These are phyloP conservation scores for Setophaga petechia DNA, from an alignment of 2,113 vertebrate species.

Conservation along the genomic window DNA sequence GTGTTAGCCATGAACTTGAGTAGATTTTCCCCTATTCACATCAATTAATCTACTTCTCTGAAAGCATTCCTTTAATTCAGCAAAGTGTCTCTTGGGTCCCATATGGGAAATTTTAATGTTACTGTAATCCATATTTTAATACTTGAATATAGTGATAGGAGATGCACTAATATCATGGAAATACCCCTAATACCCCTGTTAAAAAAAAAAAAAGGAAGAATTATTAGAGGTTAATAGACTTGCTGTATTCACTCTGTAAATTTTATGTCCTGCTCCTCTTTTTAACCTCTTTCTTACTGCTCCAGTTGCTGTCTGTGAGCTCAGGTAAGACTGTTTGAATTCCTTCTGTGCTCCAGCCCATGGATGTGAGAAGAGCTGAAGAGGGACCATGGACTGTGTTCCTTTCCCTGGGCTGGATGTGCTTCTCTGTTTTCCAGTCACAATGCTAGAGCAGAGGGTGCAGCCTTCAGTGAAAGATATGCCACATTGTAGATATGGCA, in stretches of 20 bases:
- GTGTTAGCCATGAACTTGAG: not conserved
- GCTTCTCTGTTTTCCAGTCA: not conserved
- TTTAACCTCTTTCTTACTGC: not conserved
- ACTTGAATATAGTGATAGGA: not conserved
- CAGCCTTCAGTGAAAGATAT: not conserved
- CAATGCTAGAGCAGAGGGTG: not conserved
- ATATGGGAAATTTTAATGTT: not conserved
- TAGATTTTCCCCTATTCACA: not conserved
- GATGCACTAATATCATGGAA: not conserved
- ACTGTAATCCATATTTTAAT: constrained; percentile 23
- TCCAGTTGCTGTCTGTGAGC: not conserved
- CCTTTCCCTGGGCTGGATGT: not conserved
- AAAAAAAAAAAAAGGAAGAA: not conserved
- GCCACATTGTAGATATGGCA: no score
- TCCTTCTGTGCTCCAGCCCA: not conserved
- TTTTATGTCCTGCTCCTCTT: not conserved
- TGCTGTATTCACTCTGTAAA: not conserved
- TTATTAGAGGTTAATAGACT: not conserved
- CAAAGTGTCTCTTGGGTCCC: not conserved
- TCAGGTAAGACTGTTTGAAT: not conserved
- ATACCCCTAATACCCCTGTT: not conserved
- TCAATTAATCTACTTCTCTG: not conserved
- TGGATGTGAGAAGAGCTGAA: not conserved
- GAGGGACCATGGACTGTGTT: not conserved
- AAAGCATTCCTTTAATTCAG: constrained; percentile 6